These are phyloP conservation scores for Embidobia sp. DNA, from an alignment of 2,888 invertebrate genomes.

Conservation along the genomic window DNA sequence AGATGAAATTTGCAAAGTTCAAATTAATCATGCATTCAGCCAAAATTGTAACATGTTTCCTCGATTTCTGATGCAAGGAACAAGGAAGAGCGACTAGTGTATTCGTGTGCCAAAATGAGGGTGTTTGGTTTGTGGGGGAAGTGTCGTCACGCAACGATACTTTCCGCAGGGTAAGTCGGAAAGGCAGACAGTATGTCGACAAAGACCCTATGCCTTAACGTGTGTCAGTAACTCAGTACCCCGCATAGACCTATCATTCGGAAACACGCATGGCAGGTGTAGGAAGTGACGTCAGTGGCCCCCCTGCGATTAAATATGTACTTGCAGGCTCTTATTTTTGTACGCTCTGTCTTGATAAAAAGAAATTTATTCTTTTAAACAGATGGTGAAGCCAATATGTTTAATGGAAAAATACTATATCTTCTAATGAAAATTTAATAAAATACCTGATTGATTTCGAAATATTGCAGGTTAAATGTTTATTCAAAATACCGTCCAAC, in stretches of 20 bases:
- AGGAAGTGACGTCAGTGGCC: conserved; percentile 78
- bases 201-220: conserved; percentile 65
- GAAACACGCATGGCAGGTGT: conserved; percentile 81
- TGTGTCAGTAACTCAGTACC: conserved; percentile 70
- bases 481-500: too few species aligned
- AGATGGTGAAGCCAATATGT: not conserved
- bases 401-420: not conserved
- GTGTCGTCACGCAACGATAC: conserved; percentile 74
- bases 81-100: conserved; percentile 25
- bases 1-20: conserved; percentile 24
- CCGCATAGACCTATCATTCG: conserved; percentile 76
- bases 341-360: not conserved
- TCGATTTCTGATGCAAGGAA: conserved; percentile 31
- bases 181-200: conserved; percentile 67
- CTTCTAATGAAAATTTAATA: too few species aligned
- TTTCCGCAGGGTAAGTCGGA: conserved; percentile 70
- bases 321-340: conserved; percentile 41
- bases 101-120: conserved; percentile 55
- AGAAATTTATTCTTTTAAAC: not conserved
- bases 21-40: conserved; percentile 21
- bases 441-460: too few species aligned
- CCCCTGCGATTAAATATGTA: conserved; percentile 65
- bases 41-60: conserved; percentile 38
- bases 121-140: conserved; percentile 67
- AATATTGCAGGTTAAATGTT: too few species aligned